A percentile compares a stretch with the other conserved stretches of the same genome.
These are phyloP conservation scores for Leptoclinus maculatus DNA, from an alignment of 2,797 vertebrate genomes.

Conservation along the genomic window DNA sequence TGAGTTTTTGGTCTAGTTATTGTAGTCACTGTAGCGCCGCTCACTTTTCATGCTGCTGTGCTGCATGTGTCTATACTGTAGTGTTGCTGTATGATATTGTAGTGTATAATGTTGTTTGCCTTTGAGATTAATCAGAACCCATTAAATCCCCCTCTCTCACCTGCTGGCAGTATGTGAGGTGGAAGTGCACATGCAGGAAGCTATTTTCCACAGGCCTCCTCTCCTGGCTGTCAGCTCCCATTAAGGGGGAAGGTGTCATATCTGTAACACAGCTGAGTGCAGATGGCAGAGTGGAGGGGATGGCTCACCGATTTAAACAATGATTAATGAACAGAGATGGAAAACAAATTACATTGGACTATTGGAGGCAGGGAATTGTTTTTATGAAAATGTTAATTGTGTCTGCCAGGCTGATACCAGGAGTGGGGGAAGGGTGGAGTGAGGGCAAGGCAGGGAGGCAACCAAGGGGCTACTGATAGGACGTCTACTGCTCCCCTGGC, in stretches of 20 bases:
- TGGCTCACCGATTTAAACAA: constrained; percentile 99
- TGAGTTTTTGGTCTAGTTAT: constrained; percentile 40
- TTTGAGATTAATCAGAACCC: constrained; percentile 79
- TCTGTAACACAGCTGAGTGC: constrained; percentile 99
- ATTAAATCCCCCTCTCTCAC: constrained; percentile 99
- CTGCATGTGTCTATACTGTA: constrained; percentile 2
- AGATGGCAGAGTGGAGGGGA: constrained; percentile 99
- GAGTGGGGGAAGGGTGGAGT: constrained; percentile 75
- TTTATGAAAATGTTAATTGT: constrained; percentile 99
- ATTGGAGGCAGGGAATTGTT: constrained; percentile 99
- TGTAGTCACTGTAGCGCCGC: constrained; percentile 1
- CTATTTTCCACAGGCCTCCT: constrained; percentile 99
- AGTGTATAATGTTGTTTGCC: constrained; percentile 88
- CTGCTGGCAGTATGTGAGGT: constrained; percentile 97
- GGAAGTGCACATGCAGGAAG: constrained; percentile 99
- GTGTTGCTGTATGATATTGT: constrained; percentile 70
- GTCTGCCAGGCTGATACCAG: constrained; percentile 92
- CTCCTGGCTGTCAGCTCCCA: constrained; percentile 99
- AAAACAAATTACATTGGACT: constrained; percentile 99
- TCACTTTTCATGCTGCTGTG: background rate
- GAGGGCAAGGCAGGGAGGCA: constrained; percentile 72
- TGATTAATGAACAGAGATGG: constrained; percentile 99
- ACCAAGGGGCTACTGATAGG: constrained; percentile 75
- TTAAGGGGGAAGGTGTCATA: constrained; percentile 99
- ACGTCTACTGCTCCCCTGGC: constrained; percentile 77